Percentiles rank a stretch among this genome's conserved stretches.
Conservation (phyloP, 2,888 invertebrate genomes). For the Epinotia bilunana region DNA sequence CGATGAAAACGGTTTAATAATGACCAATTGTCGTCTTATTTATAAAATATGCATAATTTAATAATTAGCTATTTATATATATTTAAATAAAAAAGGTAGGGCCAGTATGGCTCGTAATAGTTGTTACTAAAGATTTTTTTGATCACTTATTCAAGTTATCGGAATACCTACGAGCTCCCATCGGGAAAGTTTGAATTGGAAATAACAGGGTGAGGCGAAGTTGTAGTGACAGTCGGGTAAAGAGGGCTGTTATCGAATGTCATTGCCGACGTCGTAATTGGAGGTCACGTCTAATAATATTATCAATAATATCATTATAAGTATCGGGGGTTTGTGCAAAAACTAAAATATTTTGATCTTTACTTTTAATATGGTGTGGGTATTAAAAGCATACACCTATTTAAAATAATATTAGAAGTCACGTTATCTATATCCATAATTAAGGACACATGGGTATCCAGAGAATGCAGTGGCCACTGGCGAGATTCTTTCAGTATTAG, state of each 20-base stretch:
- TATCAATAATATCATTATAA: neutral
- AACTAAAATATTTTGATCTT: neutral
- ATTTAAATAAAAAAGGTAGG: neutral
- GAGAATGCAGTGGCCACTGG: no score
- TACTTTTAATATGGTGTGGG: no score
- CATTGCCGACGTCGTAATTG: slow-evolving; percentile 13
- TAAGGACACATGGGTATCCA: no score
- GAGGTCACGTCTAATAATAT: neutral
- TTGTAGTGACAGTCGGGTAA: slow-evolving; percentile 31
- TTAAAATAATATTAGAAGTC: no score
- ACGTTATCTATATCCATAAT: no score
- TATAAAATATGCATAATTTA: slow-evolving; percentile 27
- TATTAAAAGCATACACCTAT: no score
- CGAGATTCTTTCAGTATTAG: no score
- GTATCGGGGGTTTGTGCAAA: neutral
- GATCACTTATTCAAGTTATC: slow-evolving; percentile 9
- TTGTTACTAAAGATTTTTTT: slow-evolving; percentile 1
- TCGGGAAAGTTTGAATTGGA: slow-evolving; percentile 35
- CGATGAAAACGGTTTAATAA: slow-evolving; percentile 33
- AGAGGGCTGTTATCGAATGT: slow-evolving; percentile 20
- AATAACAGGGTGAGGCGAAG: slow-evolving; percentile 42
- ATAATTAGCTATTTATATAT: slow-evolving; percentile 13
- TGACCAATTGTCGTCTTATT: slow-evolving; percentile 24
- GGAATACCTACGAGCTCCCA: neutral
- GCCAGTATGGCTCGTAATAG: neutral